Base-by-base conservation (phyloP, 2,888 invertebrate species). In the Apotomis capreana region DNA sequence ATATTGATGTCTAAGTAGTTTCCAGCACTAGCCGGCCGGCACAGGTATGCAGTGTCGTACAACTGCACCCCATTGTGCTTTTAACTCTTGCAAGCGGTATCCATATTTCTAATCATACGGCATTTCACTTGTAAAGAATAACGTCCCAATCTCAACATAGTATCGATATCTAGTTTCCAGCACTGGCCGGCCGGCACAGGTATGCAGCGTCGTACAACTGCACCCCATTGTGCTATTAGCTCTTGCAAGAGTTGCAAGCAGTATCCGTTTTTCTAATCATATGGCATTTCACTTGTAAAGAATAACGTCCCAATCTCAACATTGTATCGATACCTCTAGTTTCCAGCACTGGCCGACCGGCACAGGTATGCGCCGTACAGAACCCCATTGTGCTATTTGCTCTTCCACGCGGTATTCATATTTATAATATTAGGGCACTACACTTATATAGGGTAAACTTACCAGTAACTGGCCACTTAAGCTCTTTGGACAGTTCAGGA, bases 31-130 rank as follows among this genome's bases (percentile, higher is more conserved):
- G 72, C 77, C 76, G 75, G 75, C 78, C 79, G 80, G 82, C 83
- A 83, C 91, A 91, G 90, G 90, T 89, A 91, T 87, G 89, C 86
- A 89, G 88, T 88, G 89, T 82, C 83, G 85, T 85, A 86, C 88
- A 82, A 86, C 84, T 87, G 86, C 85, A 84, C 84, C 85, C 87
- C 86, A 87, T 87, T 87, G 85, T 72, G 68, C 72, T 63, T 68
- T 72, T 72, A 68, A 58, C 86, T 87, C 84, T 84, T 83, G 81
- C 81, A 85, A 83, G 82, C 84, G 78, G 80, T 81, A 79, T 82
- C 80, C 77, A 79, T 80, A 72, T 52, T 72, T 46, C 58, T 54
- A 63, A 72, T 63, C 71, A 68, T 63, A 12, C 6, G n/a, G 51
- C 26, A 57, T 54, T 63, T 54, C 13, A 62, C 59, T 59, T 70